phyloP scores from a whole-genome alignment of 2,797 vertebrate genomes.

The Coccyzus lansbergi region DNA sequence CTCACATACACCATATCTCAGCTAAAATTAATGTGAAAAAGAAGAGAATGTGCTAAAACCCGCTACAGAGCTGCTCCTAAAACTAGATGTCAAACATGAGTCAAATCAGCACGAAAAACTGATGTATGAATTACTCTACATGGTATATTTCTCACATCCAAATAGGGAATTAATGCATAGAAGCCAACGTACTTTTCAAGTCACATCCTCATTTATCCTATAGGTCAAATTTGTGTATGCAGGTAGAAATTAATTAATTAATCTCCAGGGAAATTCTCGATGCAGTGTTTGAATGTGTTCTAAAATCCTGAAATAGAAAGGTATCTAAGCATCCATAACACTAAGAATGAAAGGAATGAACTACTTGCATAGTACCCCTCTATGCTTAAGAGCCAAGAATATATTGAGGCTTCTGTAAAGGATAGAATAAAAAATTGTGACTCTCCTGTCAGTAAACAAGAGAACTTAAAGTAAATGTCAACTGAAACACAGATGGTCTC shows the following conservation, averaged over 20 bases:
- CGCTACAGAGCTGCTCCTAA: not conserved
- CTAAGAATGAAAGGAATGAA: not conserved
- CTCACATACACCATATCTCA: not conserved
- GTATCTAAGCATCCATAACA: not conserved
- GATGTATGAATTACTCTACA: not conserved
- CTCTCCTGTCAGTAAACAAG: not conserved
- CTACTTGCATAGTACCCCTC: not conserved
- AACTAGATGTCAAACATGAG: not conserved
- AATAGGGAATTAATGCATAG: not conserved
- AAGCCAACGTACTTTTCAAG: not conserved
- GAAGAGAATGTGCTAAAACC: not conserved
- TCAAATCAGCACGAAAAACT: not conserved
- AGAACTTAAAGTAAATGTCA: constrained; percentile 39
- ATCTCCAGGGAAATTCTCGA: not conserved
- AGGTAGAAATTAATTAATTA: not conserved
- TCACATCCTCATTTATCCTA: not conserved
- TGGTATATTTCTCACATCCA: not conserved
- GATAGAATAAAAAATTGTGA: not conserved
- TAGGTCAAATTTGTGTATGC: not conserved
- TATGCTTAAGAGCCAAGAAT: not conserved
- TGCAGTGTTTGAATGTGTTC: not conserved
- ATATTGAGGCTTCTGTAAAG: not conserved
- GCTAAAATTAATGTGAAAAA: not conserved
- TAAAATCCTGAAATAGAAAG: not conserved
- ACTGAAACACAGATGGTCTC: constrained; percentile 24